Conservation (phyloP, 2,888 invertebrate genomes). For the Branchellion lobata region DNA sequence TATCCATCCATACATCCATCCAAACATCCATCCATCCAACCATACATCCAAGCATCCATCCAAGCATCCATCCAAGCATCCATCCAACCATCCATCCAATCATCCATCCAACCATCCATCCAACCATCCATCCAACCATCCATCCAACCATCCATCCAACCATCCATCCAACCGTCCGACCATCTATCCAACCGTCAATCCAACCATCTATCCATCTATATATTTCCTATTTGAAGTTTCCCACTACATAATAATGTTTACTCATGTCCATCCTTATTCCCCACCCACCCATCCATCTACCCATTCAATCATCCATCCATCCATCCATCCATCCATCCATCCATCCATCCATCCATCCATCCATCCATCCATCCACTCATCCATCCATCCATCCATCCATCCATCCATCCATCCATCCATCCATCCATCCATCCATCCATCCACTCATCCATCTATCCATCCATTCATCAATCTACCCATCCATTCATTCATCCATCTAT, state of each 20-base stretch:
- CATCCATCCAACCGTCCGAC: not conserved
- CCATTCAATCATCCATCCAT: not conserved
- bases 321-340: not conserved
- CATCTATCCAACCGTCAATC: no score
- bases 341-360: not conserved
- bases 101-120: conserved; percentile 30
- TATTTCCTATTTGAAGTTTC: not conserved
- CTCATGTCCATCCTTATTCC: not conserved
- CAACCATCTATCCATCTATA: not conserved
- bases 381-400: not conserved
- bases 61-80: conserved; percentile 29
- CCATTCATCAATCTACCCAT: no score
- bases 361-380: not conserved
- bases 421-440: not conserved
- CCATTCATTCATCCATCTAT: no score
- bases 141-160: conserved; percentile 29
- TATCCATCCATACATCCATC: no score
- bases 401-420: not conserved
- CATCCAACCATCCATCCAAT: conserved; percentile 39
- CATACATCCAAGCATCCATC: no score
- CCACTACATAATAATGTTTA: not conserved
- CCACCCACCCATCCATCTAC: not conserved
- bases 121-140: conserved; percentile 33
- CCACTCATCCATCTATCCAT: not conserved
- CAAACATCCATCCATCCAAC: no score